A percentile compares a stretch with the other conserved stretches of the same genome.
Conservation (phyloP, 2,888 invertebrate species). For the Periphyllus acericola region DNA sequence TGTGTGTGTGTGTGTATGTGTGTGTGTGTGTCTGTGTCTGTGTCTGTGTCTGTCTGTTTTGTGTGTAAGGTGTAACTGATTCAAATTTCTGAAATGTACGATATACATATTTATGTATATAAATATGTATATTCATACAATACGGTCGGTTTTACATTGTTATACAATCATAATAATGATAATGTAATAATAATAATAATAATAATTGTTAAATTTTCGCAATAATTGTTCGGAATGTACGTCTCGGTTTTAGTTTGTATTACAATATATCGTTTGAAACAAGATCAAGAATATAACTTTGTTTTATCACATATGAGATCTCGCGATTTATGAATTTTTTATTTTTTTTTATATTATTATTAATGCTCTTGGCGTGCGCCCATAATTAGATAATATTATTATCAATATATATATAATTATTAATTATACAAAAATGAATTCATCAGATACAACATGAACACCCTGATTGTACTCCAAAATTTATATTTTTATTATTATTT, state of each 20-base stretch:
- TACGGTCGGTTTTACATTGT: neutral
- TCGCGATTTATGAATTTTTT: conserved; percentile 30
- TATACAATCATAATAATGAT: neutral
- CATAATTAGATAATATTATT: conserved; percentile 16
- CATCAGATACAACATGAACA: conserved; percentile 54
- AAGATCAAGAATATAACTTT: conserved; percentile 25
- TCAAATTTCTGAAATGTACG: neutral
- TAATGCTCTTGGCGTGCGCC: conserved; percentile 3
- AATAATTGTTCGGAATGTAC: conserved; percentile 24
- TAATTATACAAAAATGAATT: conserved; percentile 51
- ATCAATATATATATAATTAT: conserved; percentile 36
- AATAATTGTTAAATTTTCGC: conserved; percentile 8
- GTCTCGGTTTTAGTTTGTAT: neutral
- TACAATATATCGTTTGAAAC: neutral
- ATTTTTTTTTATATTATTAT: neutral
- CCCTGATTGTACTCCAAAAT: conserved; percentile 59
- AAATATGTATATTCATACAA: neutral
- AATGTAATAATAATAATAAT: conserved; percentile 23
- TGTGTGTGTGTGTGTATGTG: neutral
- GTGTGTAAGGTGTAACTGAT: neutral
- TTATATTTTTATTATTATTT: conserved; percentile 17
- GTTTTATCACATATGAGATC: conserved; percentile 53
- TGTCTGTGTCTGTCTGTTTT: neutral
- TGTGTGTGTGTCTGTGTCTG: neutral
- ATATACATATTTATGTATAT: neutral